Conservation (phyloP, 2,113 vertebrate species). For the Phodopus roborovskii region DNA sequence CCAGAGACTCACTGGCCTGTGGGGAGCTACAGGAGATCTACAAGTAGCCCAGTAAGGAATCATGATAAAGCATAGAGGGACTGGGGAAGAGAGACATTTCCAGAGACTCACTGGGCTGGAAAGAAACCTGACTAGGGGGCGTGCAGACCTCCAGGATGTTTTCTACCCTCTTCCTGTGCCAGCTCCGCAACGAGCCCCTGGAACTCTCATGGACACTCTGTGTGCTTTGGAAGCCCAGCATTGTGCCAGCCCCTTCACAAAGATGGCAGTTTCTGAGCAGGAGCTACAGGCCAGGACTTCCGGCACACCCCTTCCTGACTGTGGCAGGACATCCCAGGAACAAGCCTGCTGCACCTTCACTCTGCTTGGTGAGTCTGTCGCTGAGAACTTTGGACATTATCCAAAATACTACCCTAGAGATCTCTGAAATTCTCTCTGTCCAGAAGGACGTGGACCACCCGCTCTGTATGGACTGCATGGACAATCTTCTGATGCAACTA, state of each 20-base stretch:
- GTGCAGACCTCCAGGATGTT: not conserved
- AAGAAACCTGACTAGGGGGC: not conserved
- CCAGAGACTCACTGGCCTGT: not conserved
- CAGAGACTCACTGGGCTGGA: not conserved
- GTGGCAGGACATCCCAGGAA: conserved; percentile 89
- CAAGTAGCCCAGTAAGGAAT: not conserved
- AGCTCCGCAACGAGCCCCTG: conserved; percentile 93
- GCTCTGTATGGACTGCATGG: conserved; percentile 95
- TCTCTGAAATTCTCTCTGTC: conserved; percentile 94
- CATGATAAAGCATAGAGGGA: not conserved
- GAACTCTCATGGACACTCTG: conserved; percentile 89
- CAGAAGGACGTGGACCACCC: conserved; percentile 94
- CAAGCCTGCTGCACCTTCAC: conserved; percentile 91
- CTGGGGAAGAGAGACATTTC: not conserved
- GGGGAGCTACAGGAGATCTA: not conserved
- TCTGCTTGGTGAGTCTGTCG: conserved; percentile 91
- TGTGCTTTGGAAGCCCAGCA: conserved; percentile 84
- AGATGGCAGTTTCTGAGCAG: conserved; percentile 87
- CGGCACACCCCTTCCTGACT: conserved; percentile 84
- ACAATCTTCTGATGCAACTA: conserved; percentile 93
- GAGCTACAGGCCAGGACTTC: conserved; percentile 89
- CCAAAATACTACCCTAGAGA: conserved; percentile 90
- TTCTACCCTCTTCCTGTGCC: conserved; percentile 89
- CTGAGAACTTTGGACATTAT: conserved; percentile 92
- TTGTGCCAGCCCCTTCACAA: conserved; percentile 76